Evolutionary conservation across 2,113 vertebrate species (phyloP).

Genomic region (Brachypodius melanocephalos): DNA sequence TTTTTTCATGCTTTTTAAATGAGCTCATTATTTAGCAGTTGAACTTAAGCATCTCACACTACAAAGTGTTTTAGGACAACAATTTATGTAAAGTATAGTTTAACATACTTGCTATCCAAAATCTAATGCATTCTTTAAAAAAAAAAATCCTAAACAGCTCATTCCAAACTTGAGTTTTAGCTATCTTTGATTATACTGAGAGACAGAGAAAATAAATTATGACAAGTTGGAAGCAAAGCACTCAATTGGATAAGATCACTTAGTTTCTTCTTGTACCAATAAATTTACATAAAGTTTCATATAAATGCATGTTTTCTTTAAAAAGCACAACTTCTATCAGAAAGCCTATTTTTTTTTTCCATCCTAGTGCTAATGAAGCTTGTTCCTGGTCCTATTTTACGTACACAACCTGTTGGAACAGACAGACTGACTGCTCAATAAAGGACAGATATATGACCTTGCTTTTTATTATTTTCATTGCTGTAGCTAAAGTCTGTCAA

Average conservation of each 20-base stretch:
- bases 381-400: constrained; percentile 18
- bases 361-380: constrained; percentile 6
- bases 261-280: not conserved
- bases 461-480: not conserved
- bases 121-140: not conserved
- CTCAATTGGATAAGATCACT: not conserved
- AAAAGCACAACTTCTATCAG: not conserved
- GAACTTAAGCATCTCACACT: not conserved
- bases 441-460: not conserved
- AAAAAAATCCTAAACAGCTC: not conserved
- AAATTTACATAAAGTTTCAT: not conserved
- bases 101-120: not conserved
- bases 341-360: not conserved
- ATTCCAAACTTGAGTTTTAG: not conserved
- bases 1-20: not conserved
- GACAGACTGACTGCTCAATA: not conserved
- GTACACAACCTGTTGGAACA: not conserved
- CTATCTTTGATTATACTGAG: not conserved
- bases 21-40: not conserved
- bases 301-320: not conserved
- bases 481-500: not conserved
- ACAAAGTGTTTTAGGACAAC: not conserved
- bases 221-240: not conserved
- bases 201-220: not conserved
- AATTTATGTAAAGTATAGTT: not conserved